Evolutionary conservation across 2,113 vertebrate genomes (phyloP), one percentile per base, ranked within the genome.

Genomic region (Centropus bengalensis): DNA sequence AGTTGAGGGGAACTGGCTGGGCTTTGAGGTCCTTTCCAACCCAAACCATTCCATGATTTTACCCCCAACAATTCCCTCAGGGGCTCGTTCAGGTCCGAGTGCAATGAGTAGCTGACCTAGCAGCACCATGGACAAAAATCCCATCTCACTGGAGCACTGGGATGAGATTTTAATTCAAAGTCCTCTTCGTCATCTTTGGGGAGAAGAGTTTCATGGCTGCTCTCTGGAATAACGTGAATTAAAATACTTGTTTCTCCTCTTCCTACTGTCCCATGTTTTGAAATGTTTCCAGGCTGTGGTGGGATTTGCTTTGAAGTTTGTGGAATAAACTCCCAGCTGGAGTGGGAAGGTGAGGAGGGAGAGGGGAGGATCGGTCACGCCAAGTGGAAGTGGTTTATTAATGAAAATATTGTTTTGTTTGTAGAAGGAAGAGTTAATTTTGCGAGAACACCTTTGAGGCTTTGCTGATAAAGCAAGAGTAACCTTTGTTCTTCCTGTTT

Each of bases 401-500:
- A 89, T 89, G 93, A 96, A 97, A 97, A 97, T 94, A 97, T 36
- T 91, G 78, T 59, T 95, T 73, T 97, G 91, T 97, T 97, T 97
- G 89, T 89, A 86, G 94, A 96, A 96, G 97, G 97, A 97, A 97
- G 96, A 96, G 95, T 96, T 96, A 93, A 91, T 89, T 95, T 95
- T 90, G 85, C 9, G 66, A 92, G 92, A 86, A 84, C 96, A 96
- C 93, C 92, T 96, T 95, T 96, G 94, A 96, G 96, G 96, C 82
- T 93, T 90, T 96, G 87, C 93, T 95, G 95, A 97, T 96, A 94
- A 97, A 94, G 96, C 94, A 87, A 92, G 86, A 95, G 88, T 96
- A 96, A 97, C 92, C 91, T 93, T 94, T 91, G 90, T 96, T 83
- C 90, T 96, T 91, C 93, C 96, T 91, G 88, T 93, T 67, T 88